Evolutionary conservation across 92 coral and sea anemone species (phyloP), one percentile per base, ranked within the genome.

Genomic region (Phenganax stokvisi): DNA sequence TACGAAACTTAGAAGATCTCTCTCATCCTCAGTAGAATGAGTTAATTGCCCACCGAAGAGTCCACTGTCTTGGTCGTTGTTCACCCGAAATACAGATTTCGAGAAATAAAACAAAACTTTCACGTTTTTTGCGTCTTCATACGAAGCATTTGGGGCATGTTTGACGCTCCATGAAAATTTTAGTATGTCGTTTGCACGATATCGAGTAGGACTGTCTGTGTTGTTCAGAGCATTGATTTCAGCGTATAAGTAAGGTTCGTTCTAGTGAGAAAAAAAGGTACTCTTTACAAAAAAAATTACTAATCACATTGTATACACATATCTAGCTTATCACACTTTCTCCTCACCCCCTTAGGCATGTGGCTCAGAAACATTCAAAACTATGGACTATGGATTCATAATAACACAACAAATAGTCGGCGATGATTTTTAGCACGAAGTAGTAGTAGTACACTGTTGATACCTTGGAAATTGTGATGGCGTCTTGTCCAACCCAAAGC

Each of bases 401-500:
- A 37, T 37, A 37, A 37, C 47, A 37, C 47, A 5, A 37, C 5
- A 1, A 5, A 37, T 37, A 5, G 47, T 37, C 47, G 5, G 47
- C 47, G 47, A 37, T 37, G 47, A 37, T 5, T 37, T 2, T 37
- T 37, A 37, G 47, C 47, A 37, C 47, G 47, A 37, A 37, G 47
- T 37, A 37, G 47, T 37, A 5, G 47, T 37, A 37, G 47, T 37
- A 5, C 47, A 37, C 30, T 58, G 56, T 55, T 0, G 72, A 29
- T 80, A 94, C 98, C 96, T 94, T 94, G 71, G 76, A 79, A 31
- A 89, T 69, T 55, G 78, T 90, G 59, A 94, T 73, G 16, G 96
- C 97, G 69, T 90, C 96, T 73, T 92, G 97, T 30, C 96, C 97
- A 16, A 94, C 98, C 90, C 93, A 90, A 51, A 94, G 91, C 98